Base-by-base conservation (phyloP, 2,797 vertebrate genomes). In the Nothura maculosa region DNA sequence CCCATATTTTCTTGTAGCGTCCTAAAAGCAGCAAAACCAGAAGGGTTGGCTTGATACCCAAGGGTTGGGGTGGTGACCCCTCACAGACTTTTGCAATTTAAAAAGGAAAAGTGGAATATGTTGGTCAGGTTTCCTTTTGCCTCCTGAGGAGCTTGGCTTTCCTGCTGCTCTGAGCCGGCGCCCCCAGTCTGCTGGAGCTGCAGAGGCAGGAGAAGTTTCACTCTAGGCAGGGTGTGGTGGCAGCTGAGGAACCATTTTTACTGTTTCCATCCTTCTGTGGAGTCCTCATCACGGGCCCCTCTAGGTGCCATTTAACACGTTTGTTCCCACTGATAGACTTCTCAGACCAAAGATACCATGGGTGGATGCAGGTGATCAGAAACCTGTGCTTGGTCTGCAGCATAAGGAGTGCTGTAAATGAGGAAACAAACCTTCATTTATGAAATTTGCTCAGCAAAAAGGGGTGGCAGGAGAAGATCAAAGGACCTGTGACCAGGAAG, bases 101-200 rank as follows among this genome's bases (percentile, higher is more conserved):
- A 79, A 77, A 48, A 66, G 61, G n/a, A 43, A 57, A 61, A 47
- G 38, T 76, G 55, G 47, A 92, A 52, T 79, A 42, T 25, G 21
- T 63, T 78, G 85, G 69, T 54, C 79, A 75, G 72, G 20, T 7
- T 83, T 92, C 73, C 50, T 81, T 27, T 27, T 69, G 66, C 25
- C 54, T 66, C 66, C 75, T 62, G 47, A 81, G 55, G 47, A 89
- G 38, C 58, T 83, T 22, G 18, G 30, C 30, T 85, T 67, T 81
- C 69, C 60, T 79, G 28, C 14, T 86, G 42, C 52, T 58, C 32
- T 62, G 50, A 63, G 43, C 34, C 70, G 66, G 45, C 42, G 50
- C 69, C 38, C 45, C 69, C 48, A 21, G 10, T 60, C 25, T 52
- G 20, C 70, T 66, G 25, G 34, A 87, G 54, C 36, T 28, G 69